A percentile compares a stretch with the other conserved stretches of the same genome.
Evolutionary conservation across 2,888 invertebrate species (phyloP).

Genomic region (Steinernema carpocapsae): DNA sequence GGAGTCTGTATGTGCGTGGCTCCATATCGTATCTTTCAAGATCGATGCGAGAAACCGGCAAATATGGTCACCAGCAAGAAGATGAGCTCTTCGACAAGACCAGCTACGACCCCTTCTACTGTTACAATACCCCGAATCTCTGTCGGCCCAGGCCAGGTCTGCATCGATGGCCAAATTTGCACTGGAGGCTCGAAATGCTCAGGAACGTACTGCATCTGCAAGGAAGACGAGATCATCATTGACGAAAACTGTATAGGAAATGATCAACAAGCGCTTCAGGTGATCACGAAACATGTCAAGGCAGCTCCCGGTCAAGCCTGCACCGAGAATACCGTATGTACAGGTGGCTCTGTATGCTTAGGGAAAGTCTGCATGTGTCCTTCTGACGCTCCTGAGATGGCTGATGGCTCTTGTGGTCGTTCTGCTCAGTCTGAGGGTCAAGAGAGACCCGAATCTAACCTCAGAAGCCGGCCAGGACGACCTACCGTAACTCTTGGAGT

Average conservation of each 20-base stretch:
- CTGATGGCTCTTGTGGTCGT: background rate
- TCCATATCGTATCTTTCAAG: constrained; percentile 48
- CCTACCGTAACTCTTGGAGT: constrained; percentile 36
- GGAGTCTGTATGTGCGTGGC: constrained; percentile 61
- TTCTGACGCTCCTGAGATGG: background rate
- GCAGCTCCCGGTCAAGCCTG: constrained; percentile 61
- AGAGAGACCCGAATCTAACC: background rate
- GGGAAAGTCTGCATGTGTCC: constrained; percentile 54
- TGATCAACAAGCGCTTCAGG: constrained; percentile 47
- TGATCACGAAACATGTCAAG: constrained; percentile 37
- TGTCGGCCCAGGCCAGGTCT: constrained; percentile 42
- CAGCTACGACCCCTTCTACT: background rate
- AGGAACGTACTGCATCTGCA: constrained; percentile 50
- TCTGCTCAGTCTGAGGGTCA: background rate
- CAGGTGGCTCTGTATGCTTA: constrained; percentile 49
- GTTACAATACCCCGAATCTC: background rate
- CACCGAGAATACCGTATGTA: constrained; percentile 46
- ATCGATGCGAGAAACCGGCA: constrained; percentile 48
- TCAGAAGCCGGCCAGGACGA: background rate
- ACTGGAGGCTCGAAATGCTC: constrained; percentile 53
- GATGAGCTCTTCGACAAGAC: background rate
- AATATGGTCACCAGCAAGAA: constrained; percentile 35
- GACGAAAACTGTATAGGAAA: constrained; percentile 51
- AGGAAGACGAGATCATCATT: constrained; percentile 54
- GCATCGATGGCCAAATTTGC: constrained; percentile 51